These are phyloP conservation scores for Pangasianodon hypophthalmus DNA, from an alignment of 2,113 vertebrate genomes.

Conservation along the genomic window DNA sequence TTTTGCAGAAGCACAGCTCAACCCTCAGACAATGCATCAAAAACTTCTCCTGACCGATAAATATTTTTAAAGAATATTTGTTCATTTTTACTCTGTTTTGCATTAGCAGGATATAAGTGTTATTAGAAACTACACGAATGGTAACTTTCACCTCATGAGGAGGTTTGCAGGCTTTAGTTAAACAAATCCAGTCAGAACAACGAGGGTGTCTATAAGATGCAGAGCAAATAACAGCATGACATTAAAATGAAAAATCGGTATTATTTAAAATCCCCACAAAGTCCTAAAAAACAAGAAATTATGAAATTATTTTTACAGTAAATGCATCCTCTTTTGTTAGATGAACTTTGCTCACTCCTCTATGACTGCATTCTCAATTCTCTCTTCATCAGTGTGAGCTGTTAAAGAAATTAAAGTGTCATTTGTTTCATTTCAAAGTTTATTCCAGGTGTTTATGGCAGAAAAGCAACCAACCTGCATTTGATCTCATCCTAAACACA, in stretches of 20 bases:
- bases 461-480: no score
- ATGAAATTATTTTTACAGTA: not conserved
- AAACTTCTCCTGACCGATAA: no score
- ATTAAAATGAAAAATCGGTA: not conserved
- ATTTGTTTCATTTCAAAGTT: no score
- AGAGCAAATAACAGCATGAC: not conserved
- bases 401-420: not conserved
- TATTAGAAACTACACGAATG: no score
- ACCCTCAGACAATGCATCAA: no score
- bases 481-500: no score
- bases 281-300: not conserved
- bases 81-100: not conserved
- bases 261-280: not conserved
- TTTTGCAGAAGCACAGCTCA: no score
- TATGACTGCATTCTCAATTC: not conserved
- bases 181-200: not conserved
- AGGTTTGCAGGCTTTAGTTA: not conserved
- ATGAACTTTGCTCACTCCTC: not conserved
- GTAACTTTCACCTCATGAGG: no score
- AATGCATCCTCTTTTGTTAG: not conserved
- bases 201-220: no score
- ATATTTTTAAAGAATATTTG: not conserved
- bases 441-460: no score
- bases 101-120: no score
- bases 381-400: not conserved